A percentile compares a stretch with the other conserved stretches of the same genome.
Conservation (phyloP, 1,140 invertebrate species). For the Lutraria rhynchaena region DNA sequence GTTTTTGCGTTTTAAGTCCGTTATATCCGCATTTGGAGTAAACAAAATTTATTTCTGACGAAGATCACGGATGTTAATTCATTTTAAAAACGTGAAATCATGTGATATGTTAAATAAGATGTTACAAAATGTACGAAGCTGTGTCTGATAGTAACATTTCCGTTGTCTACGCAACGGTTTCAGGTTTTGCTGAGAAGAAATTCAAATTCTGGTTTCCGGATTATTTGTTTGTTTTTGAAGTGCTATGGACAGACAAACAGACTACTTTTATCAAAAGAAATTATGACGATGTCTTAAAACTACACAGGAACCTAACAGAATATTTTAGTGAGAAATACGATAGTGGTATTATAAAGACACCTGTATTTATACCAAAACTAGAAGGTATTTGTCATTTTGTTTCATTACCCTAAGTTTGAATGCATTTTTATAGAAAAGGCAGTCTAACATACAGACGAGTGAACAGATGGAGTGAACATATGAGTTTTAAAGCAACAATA, state of each 20-base stretch:
- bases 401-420: not conserved
- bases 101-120: no score
- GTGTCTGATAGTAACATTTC: slow-evolving; percentile 21
- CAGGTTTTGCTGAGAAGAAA: slow-evolving; percentile 51
- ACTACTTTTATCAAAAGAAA: slow-evolving; percentile 49
- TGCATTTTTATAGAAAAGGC: not conserved
- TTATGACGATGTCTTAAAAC: slow-evolving; percentile 31
- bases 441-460: not conserved
- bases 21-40: no score
- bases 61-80: no score
- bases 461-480: not conserved
- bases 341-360: slow-evolving; percentile 28
- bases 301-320: slow-evolving; percentile 19
- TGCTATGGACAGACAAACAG: slow-evolving; percentile 40
- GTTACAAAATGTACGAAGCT: slow-evolving; percentile 36
- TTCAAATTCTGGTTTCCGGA: slow-evolving; percentile 51
- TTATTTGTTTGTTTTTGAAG: slow-evolving; percentile 42
- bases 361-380: slow-evolving; percentile 46
- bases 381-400: slow-evolving; percentile 22
- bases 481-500: not conserved
- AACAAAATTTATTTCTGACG: no score
- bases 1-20: no score
- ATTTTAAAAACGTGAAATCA: no score
- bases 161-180: slow-evolving; percentile 37
- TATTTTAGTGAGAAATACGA: slow-evolving; percentile 42